These are phyloP conservation scores for Pithys albifrons DNA, from an alignment of 2,113 vertebrate genomes.

Conservation along the genomic window DNA sequence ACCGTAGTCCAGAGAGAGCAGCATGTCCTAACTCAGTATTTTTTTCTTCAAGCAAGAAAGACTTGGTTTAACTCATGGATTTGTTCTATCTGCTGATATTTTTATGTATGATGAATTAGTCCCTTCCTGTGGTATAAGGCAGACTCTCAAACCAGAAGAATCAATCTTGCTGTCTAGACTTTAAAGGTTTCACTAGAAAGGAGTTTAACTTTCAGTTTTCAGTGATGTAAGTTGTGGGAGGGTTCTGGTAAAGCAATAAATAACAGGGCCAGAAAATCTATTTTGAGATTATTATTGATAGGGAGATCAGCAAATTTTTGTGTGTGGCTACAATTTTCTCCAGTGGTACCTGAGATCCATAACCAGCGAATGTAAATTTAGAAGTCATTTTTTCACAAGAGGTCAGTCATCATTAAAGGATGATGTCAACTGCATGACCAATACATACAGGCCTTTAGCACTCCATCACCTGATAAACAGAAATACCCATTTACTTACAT, in stretches of 20 bases:
- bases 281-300: not conserved
- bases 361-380: not conserved
- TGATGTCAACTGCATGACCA: not conserved
- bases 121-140: not conserved
- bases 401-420: not conserved
- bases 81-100: not conserved
- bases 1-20: not conserved
- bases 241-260: not conserved
- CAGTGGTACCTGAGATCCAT: not conserved
- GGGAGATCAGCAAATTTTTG: not conserved
- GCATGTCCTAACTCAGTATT: not conserved
- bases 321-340: not conserved
- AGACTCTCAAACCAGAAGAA: not conserved
- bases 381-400: not conserved
- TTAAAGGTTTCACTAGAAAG: not conserved
- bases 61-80: no score
- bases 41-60: not conserved
- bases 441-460: not conserved
- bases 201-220: not conserved
- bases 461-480: not conserved
- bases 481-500: not conserved
- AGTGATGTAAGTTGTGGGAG: accelerated
- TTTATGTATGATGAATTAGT: not conserved
- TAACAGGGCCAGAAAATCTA: not conserved
- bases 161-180: not conserved